Percentiles rank a stretch among this genome's conserved stretches.
Evolutionary conservation across 2,888 invertebrate genomes (phyloP).

Genomic region (Calliopum simillimum): DNA sequence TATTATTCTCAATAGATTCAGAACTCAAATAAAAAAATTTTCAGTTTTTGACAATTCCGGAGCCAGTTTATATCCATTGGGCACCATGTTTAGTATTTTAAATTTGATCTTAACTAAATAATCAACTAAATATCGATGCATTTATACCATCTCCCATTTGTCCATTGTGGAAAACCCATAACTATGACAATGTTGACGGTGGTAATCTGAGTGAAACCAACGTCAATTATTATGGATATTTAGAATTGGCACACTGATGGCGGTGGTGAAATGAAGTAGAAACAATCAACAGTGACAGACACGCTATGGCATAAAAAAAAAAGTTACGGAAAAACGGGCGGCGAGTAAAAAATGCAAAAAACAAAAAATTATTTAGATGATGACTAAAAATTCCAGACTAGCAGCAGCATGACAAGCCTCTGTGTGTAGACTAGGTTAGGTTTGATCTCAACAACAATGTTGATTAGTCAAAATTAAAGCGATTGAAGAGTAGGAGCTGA

Average conservation of each 20-base stretch:
- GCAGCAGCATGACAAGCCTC: slow-evolving; percentile 12
- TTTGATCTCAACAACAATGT: background rate
- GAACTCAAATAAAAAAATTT: too few species aligned
- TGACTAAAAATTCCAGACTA: slow-evolving; percentile 17
- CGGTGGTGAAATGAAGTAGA: background rate
- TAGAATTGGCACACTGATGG: background rate
- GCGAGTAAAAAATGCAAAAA: background rate
- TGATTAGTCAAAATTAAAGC: background rate
- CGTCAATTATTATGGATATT: background rate
- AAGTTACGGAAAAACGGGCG: background rate
- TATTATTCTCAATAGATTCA: too few species aligned
- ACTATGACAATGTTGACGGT: background rate
- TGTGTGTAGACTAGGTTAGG: background rate
- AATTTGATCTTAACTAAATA: too few species aligned
- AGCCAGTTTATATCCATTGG: too few species aligned
- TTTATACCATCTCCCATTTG: too few species aligned
- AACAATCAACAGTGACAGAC: slow-evolving; percentile 17
- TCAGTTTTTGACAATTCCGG: too few species aligned
- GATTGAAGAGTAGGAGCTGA: background rate
- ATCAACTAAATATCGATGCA: too few species aligned
- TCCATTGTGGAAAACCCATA: background rate
- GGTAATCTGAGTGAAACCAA: background rate
- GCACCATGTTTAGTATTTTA: too few species aligned
- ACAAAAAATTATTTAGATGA: background rate
- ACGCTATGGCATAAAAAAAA: background rate